A percentile compares a stretch with the other conserved stretches of the same genome.
Evolutionary conservation across 1,140 invertebrate genomes (phyloP).

Genomic region (Bombus ignitus): DNA sequence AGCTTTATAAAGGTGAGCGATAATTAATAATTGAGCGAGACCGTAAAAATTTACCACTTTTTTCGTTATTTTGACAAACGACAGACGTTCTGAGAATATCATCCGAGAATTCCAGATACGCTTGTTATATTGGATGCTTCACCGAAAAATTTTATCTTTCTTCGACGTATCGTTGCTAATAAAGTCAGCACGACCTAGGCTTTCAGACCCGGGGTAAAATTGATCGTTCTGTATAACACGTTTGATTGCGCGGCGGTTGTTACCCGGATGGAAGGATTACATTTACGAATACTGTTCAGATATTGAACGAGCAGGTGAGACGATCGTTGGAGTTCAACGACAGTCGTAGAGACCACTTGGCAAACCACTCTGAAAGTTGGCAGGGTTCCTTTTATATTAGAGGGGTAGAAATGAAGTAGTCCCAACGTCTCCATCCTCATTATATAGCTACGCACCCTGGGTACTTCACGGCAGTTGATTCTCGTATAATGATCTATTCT

Average conservation of each 20-base stretch:
- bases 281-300: slow-evolving; percentile 29
- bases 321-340: slow-evolving; percentile 54
- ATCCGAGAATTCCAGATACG: neutral
- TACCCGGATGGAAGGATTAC: slow-evolving; percentile 31
- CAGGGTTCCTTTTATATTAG: slow-evolving; percentile 49
- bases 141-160: neutral
- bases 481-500: slow-evolving; percentile 24
- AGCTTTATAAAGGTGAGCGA: neutral
- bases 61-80: neutral
- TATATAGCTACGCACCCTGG: slow-evolving; percentile 46
- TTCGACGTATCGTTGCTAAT: neutral
- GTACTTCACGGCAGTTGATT: slow-evolving; percentile 25
- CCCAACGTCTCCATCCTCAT: slow-evolving; percentile 57
- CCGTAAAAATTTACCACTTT: neutral
- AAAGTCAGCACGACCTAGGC: neutral
- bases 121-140: too few species aligned
- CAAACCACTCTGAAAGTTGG: slow-evolving; percentile 58
- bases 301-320: slow-evolving; percentile 50
- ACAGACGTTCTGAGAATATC: neutral
- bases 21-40: neutral
- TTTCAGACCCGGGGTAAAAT: neutral
- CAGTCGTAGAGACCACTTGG: slow-evolving; percentile 46
- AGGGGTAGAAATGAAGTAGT: slow-evolving; percentile 52
- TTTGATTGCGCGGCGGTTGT: slow-evolving; percentile 31
- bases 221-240: slow-evolving; percentile 6